Evolutionary conservation across 2,888 invertebrate genomes (phyloP), one percentile per base, ranked within the genome.

Genomic region (Galeopsomyia nigrocyanea): DNA sequence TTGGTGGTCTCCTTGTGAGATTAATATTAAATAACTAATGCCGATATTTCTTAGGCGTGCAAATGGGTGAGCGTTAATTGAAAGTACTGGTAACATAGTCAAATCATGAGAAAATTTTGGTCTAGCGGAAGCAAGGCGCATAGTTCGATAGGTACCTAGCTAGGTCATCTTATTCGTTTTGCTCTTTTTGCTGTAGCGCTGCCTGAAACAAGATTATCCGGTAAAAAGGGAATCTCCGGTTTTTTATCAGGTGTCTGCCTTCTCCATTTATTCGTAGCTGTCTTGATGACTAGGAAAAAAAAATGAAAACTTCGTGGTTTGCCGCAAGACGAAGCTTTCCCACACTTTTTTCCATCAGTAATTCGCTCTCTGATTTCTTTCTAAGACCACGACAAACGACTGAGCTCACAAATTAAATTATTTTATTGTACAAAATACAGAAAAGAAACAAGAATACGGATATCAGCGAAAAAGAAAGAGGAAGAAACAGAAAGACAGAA

Each of bases 71-170:
- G 9, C 22, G 39, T 71, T 62, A 57, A 63, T 68, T 57, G 49
- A 21, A 72, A 68, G 50, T 26, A 47, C 19, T 22, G 13, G 7
- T n/a, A 17, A 53, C 22, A 31, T 61, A 17, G 57, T 39, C 67
- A 68, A 71, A 60, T 66, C 61, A 70, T 73, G 76, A 78, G 71
- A 78, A 76, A 39, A 39, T 10, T 76, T 76, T 22, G 74, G 71
- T 68, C 70, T 61, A 58, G 73, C 78, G 81, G 80, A 82, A 82
- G 77, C 77, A 75, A 77, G 77, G 74, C 74, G 77, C 75, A 77
- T 80, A 80, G 79, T 75, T 80, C 76, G 77, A 69, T 78, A 78
- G 66, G 53, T 79, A n/a, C n/a, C n/a, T n/a, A 82, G 80, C 74
- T 79, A 72, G 81, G 82, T 82, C 81, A 78, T 73, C 77, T 76